Percentiles rank a stretch among this genome's conserved stretches.
Evolutionary conservation across 2,888 invertebrate species (phyloP).

Genomic region (Eupithecia subfuscata): DNA sequence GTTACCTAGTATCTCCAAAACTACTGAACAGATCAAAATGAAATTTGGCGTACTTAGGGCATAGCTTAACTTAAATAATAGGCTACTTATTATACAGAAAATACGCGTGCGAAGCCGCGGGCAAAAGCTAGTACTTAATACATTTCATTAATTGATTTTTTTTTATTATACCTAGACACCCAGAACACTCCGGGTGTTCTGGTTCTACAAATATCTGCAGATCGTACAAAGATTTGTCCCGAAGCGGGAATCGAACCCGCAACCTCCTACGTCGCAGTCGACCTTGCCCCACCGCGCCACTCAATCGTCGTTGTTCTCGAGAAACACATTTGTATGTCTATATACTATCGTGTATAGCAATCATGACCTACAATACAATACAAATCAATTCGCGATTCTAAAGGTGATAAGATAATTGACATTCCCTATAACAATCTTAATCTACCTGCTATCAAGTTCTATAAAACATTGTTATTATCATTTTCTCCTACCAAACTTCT

Average conservation of each 20-base stretch:
- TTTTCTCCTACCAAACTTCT: background rate
- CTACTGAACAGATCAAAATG: too few relatives aligned
- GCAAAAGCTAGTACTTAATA: too few relatives aligned
- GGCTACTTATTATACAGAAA: too few relatives aligned
- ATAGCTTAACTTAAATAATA: too few relatives aligned
- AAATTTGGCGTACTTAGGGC: too few relatives aligned
- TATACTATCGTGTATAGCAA: background rate
- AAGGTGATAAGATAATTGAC: conserved; percentile 5
- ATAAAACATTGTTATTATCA: background rate
- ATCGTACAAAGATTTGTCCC: background rate
- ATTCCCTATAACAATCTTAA: background rate
- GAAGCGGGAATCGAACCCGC: background rate
- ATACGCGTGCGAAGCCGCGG: too few relatives aligned
- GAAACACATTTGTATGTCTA: background rate
- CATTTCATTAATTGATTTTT: too few relatives aligned
- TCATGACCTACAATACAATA: background rate
- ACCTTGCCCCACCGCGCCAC: background rate
- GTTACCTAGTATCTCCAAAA: too few relatives aligned
- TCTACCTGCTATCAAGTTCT: background rate
- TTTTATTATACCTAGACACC: too few relatives aligned
- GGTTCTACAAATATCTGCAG: too few relatives aligned
- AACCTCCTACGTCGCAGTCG: background rate
- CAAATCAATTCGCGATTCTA: background rate
- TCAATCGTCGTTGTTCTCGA: background rate
- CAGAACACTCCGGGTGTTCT: too few relatives aligned